A percentile compares a stretch with the other conserved stretches of the same genome.
Evolutionary conservation across 2,888 invertebrate species (phyloP).

Genomic region (Dolichomitus sp.): DNA sequence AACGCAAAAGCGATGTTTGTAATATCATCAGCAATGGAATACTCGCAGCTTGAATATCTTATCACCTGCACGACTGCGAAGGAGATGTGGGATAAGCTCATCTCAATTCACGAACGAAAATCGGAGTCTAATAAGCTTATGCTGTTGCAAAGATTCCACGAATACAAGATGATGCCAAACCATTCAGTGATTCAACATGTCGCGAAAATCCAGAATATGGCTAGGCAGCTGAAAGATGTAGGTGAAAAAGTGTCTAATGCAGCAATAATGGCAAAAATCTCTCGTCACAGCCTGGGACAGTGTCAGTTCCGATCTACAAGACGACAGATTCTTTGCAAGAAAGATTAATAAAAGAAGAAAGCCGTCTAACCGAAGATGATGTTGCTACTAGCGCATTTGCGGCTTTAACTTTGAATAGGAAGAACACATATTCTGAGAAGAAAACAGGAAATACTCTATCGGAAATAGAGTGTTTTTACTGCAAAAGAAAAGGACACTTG

Average conservation of each 20-base stretch:
- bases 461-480: slow-evolving; percentile 42
- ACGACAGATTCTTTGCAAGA: slow-evolving; percentile 13
- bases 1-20: no score
- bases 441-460: slow-evolving; percentile 29
- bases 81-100: no score
- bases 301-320: slow-evolving; percentile 39
- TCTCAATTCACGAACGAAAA: slow-evolving; percentile 69
- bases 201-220: slow-evolving; percentile 72
- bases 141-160: slow-evolving; percentile 31
- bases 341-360: slow-evolving; percentile 57
- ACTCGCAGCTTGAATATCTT: no score
- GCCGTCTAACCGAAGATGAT: slow-evolving; percentile 29
- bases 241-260: slow-evolving; percentile 40
- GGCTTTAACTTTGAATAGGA: slow-evolving; percentile 20
- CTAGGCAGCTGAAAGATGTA: slow-evolving; percentile 53
- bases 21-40: no score
- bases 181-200: slow-evolving; percentile 74
- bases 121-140: slow-evolving; percentile 62
- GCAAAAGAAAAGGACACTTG: background rate
- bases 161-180: slow-evolving; percentile 55
- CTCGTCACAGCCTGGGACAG: slow-evolving; percentile 54
- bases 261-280: slow-evolving; percentile 55
- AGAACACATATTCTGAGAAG: slow-evolving; percentile 1
- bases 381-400: slow-evolving; percentile 47
- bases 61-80: no score